A percentile compares a stretch with the other conserved stretches of the same genome.
Evolutionary conservation across 2,113 vertebrate genomes (phyloP).

Genomic region (Narcine bancroftii): DNA sequence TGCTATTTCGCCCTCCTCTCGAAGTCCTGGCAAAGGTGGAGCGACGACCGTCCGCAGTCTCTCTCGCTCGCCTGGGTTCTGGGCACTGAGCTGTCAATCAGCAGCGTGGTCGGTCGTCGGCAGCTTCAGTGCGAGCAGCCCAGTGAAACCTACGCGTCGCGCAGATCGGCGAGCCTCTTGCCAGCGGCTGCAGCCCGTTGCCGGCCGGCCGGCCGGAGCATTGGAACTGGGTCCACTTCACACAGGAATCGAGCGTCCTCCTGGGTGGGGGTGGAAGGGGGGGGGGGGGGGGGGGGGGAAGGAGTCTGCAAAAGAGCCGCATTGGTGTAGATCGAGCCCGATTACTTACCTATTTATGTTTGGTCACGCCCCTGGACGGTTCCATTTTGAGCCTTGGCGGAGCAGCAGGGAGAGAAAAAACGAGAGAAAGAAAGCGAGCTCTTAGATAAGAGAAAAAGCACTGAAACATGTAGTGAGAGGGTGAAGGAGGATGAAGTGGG

Average conservation of each 20-base stretch:
- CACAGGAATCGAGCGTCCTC: background rate
- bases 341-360: conserved; percentile 33
- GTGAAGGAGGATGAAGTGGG: conserved; percentile 34
- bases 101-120: background rate
- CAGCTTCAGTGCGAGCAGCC: conserved; percentile 1
- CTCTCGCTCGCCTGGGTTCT: background rate
- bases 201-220: background rate
- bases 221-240: background rate
- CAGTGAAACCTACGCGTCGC: background rate
- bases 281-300: no score
- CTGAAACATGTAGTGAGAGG: conserved; percentile 34
- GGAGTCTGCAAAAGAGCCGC: background rate
- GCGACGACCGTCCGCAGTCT: background rate
- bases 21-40: background rate
- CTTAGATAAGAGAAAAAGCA: conserved; percentile 35
- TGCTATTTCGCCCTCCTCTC: background rate
- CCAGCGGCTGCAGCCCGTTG: background rate
- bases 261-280: no score
- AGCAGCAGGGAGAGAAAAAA: conserved; percentile 23
- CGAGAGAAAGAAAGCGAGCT: conserved; percentile 31
- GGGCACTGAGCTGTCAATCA: conserved; percentile 30
- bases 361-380: conserved; percentile 36
- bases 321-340: conserved; percentile 26
- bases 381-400: conserved; percentile 36
- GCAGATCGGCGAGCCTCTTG: no score